phyloP scores from a whole-genome alignment of 2,113 vertebrate genomes.

The Gallinago jamesoni region DNA sequence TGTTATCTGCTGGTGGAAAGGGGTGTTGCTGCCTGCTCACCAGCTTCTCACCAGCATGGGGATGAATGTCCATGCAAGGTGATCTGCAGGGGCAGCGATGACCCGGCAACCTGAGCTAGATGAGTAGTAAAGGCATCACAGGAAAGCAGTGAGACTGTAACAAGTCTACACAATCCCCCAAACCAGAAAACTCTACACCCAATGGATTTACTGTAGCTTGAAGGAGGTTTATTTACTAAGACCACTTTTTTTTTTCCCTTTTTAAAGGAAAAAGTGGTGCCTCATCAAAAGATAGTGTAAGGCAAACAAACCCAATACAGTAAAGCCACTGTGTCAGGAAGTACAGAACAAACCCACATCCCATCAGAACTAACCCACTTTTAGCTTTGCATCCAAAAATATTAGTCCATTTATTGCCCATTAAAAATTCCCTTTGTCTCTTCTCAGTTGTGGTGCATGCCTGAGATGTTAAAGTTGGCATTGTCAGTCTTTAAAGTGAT shows the following conservation, averaged over 20 bases:
- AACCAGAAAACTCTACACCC: neutral
- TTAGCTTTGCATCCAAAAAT: slow-evolving; percentile 22
- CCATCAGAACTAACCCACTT: slow-evolving; percentile 15
- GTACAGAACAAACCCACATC: slow-evolving; percentile 18
- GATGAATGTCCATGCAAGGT: neutral
- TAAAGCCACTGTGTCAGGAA: neutral
- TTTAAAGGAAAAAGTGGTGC: neutral
- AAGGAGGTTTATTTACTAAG: neutral
- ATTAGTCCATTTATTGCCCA: slow-evolving; percentile 36
- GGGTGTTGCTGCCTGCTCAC: neutral
- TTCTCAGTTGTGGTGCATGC: slow-evolving; percentile 36
- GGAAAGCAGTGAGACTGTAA: neutral
- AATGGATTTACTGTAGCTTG: neutral
- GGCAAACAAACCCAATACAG: neutral
- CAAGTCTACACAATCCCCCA: neutral
- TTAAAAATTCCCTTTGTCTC: slow-evolving; percentile 53
- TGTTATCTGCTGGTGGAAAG: neutral
- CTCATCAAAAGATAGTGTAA: neutral
- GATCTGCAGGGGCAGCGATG: neutral
- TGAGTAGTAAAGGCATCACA: neutral
- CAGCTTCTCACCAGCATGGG: neutral
- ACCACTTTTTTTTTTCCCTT: neutral
- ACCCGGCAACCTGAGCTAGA: neutral
- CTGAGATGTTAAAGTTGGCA: slow-evolving; percentile 43
- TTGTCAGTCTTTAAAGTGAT: slow-evolving; percentile 19